Base-by-base conservation (phyloP, 2,113 vertebrate genomes). In the Pelmatolapia mariae region DNA sequence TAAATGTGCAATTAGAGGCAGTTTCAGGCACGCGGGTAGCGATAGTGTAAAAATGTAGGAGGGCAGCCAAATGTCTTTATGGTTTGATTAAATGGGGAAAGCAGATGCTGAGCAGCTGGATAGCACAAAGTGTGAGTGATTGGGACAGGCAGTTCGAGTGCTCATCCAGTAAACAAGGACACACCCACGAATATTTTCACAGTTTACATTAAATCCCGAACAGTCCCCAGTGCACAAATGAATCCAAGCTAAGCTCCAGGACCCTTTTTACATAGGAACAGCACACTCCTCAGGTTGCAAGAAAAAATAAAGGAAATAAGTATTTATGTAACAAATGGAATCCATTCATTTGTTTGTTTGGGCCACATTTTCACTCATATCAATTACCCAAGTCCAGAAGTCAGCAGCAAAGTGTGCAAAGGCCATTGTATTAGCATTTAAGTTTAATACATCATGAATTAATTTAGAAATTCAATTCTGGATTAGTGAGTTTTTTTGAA, bases 101-200 rank as follows among this genome's bases (percentile, higher is more conserved):
- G 22, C 86, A 86, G 87, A 82, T 81, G 76, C 68, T 22, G 31
- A 82, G 71, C 85, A 91, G 83, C 90, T 88, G 87, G 53, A 50
- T 29, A 57, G 31, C n/a, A 38, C 85, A n/a, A 78, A 79, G 56
- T 38, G 6, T 16, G 43, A 81, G 31, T 66, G 24, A 76, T 13
- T 2, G 3, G 19, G n/a, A 68, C 24, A 45, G 10, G 2, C 43
- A 80, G 10, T 47, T 36, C 0, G 3, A 8, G 36, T 11, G 24
- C 24, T 61, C 26, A 80, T 15, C 2, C 7, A 19, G 18, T 50
- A 50, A 47, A 78, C 73, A 52, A 50, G 7, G 73, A 47, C 73
- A 78, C 73, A n/a, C 26, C 73, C 45, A 50, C 19, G 2, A 50
- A 78, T 52, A 33, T 78, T 78, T 52, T 24, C 22, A 54, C 53